Conservation (phyloP, 2,797 vertebrate genomes). For the Erethizon dorsatum region DNA sequence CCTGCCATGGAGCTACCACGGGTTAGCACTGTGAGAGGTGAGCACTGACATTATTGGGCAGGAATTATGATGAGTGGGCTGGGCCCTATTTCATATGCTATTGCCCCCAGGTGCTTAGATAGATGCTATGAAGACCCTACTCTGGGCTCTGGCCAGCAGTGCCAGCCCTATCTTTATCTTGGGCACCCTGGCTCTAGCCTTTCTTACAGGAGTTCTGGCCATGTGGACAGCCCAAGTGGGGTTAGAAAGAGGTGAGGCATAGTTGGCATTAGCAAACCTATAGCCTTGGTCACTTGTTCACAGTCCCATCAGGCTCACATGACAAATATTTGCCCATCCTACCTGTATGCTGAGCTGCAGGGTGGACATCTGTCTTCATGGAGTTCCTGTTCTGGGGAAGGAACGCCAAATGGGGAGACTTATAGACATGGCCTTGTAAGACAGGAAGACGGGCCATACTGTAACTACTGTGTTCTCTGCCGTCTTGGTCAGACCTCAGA, state of each 20-base stretch:
- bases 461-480: background rate
- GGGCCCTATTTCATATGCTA: accelerated
- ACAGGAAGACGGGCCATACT: background rate
- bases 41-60: background rate
- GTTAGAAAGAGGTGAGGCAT: constrained; percentile 89
- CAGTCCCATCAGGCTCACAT: background rate
- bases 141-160: constrained; percentile 94
- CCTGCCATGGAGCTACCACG: constrained; percentile 90
- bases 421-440: background rate
- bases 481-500: background rate
- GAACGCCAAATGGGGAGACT: background rate
- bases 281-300: background rate
- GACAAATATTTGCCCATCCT: background rate
- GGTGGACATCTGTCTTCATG: background rate
- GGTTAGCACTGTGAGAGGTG: constrained; percentile 93
- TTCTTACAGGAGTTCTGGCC: constrained; percentile 92
- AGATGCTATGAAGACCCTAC: constrained; percentile 94
- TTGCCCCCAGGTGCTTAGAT: constrained; percentile 89
- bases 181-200: constrained; percentile 91
- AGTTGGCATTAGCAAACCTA: background rate
- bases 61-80: background rate
- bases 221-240: constrained; percentile 88
- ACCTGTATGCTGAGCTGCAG: background rate
- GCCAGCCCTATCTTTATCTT: constrained; percentile 94
- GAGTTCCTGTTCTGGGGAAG: background rate